phyloP scores from a whole-genome alignment of 2,797 vertebrate genomes.

The Tadarida brasiliensis region DNA sequence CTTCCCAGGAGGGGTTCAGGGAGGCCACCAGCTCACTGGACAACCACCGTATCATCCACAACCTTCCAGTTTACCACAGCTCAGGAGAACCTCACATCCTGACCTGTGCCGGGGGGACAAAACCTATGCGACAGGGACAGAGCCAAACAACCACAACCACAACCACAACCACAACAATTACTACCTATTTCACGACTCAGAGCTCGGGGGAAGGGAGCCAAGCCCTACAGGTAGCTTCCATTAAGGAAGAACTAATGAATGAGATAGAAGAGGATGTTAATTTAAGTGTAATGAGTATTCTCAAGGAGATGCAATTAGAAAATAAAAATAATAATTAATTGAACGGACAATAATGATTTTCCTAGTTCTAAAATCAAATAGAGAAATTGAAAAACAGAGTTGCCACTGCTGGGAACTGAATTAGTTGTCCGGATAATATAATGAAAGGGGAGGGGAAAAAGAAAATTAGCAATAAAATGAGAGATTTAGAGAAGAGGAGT shows the following conservation, averaged over 20 bases:
- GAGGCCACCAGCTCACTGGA: background rate
- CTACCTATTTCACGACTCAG: background rate
- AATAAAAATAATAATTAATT: slow-evolving; percentile 66
- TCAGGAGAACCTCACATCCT: background rate
- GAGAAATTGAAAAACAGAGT: background rate
- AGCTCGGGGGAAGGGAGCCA: background rate
- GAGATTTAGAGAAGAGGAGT: background rate
- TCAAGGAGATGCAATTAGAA: slow-evolving; percentile 38
- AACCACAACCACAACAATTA: background rate
- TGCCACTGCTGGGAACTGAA: slow-evolving; percentile 38
- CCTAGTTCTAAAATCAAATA: slow-evolving; percentile 45
- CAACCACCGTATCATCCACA: background rate
- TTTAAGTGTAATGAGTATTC: slow-evolving; percentile 40
- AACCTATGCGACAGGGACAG: background rate
- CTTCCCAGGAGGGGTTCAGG: background rate
- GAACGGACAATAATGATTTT: slow-evolving; percentile 33
- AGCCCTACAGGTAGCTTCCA: background rate
- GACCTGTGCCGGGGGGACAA: background rate
- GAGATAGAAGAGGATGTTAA: background rate
- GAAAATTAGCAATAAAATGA: slow-evolving; percentile 39
- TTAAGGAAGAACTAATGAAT: background rate
- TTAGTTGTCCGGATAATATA: slow-evolving; percentile 25
- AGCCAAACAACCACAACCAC: background rate
- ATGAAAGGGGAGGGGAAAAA: background rate
- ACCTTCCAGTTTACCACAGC: background rate